phyloP scores from a whole-genome alignment of 2,797 vertebrate genomes.

The Antennarius maculatus region DNA sequence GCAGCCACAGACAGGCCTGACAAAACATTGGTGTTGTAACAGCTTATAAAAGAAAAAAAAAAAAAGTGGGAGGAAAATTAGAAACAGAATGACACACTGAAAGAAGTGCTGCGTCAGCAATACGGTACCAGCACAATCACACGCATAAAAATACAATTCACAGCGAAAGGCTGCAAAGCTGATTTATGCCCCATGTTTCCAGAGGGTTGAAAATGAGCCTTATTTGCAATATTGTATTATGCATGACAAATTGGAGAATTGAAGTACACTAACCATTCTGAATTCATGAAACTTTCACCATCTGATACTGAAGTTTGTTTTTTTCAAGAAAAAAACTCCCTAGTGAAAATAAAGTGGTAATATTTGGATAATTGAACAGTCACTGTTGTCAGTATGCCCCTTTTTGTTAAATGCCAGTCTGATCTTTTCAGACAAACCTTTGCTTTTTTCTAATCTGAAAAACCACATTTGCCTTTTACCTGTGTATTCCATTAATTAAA shows the following conservation, averaged over 20 bases:
- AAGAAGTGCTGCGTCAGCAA: constrained; percentile 48
- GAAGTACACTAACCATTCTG: too few relatives aligned
- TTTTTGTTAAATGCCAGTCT: too few relatives aligned
- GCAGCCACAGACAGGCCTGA: constrained; percentile 40
- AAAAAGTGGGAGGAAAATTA: constrained; percentile 36
- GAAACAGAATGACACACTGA: constrained; percentile 20
- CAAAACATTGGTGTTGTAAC: constrained; percentile 51
- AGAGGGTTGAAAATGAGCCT: too few relatives aligned
- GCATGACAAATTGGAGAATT: too few relatives aligned
- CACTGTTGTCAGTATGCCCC: too few relatives aligned
- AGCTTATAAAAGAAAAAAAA: constrained; percentile 55
- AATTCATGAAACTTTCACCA: too few relatives aligned
- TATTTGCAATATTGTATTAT: too few relatives aligned
- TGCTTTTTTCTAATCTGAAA: neutral
- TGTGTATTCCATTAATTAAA: constrained; percentile 13
- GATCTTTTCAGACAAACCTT: neutral
- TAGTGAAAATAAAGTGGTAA: too few relatives aligned
- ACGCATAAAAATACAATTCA: neutral
- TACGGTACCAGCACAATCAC: constrained; percentile 8
- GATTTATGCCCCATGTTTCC: too few relatives aligned
- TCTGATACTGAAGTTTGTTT: too few relatives aligned
- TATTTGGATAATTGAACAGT: too few relatives aligned
- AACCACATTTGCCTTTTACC: constrained; percentile 19
- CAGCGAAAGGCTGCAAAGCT: neutral
- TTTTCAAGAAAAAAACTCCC: too few relatives aligned